Evolutionary conservation across 2,797 vertebrate genomes (phyloP).

Genomic region (Falco columbarius): DNA sequence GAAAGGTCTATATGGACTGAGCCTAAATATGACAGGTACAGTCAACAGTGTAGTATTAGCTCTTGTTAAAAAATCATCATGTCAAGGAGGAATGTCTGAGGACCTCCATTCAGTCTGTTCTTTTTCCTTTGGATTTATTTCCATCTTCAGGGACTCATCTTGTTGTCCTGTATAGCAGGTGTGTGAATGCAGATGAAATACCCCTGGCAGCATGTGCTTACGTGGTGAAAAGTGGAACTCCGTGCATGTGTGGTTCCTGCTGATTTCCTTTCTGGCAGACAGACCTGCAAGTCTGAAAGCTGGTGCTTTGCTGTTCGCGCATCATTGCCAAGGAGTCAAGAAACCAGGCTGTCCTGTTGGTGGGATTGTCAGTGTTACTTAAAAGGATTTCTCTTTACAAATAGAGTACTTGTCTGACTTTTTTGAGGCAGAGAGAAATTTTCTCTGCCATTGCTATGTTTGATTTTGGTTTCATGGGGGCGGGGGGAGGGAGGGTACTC

Average conservation of each 20-base stretch:
- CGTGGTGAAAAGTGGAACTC: neutral
- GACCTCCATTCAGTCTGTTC: neutral
- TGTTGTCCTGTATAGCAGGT: neutral
- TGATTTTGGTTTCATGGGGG: neutral
- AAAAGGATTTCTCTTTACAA: neutral
- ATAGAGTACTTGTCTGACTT: neutral
- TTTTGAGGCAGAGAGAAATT: neutral
- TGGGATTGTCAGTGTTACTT: neutral
- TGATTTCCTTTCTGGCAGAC: neutral
- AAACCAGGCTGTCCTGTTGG: neutral
- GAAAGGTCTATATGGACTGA: neutral
- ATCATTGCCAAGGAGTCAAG: neutral
- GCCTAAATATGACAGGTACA: neutral
- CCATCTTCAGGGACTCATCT: neutral
- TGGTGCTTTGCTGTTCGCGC: neutral
- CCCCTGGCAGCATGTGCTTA: neutral
- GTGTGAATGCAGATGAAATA: neutral
- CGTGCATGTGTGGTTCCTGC: neutral
- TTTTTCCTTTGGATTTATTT: conserved; percentile 3
- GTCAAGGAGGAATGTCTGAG: neutral
- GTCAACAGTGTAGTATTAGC: neutral
- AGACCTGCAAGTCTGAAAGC: neutral
- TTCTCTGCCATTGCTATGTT: neutral
- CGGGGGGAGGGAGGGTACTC: neutral
- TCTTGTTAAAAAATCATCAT: neutral